Evolutionary conservation across 2,113 vertebrate genomes (phyloP).

Genomic region (Daubentonia madagascariensis): DNA sequence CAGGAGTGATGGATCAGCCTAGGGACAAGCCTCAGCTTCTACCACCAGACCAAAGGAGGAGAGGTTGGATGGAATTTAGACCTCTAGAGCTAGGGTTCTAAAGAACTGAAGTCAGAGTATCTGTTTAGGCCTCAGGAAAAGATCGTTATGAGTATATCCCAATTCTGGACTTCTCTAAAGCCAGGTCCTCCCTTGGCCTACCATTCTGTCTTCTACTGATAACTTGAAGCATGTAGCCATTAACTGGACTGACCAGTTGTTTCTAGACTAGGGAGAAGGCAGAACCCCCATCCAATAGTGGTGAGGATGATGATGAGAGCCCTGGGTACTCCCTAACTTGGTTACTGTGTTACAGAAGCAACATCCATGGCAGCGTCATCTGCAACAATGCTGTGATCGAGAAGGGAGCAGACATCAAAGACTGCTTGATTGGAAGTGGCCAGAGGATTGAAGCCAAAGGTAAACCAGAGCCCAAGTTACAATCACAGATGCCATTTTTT

Average conservation of each 20-base stretch:
- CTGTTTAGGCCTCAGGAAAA: background rate
- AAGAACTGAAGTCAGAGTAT: slow-evolving; percentile 29
- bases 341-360: slow-evolving; percentile 87
- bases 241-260: background rate
- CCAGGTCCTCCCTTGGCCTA: background rate
- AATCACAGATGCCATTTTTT: background rate
- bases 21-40: background rate
- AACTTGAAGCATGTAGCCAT: background rate
- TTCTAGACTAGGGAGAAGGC: background rate
- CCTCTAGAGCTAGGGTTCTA: background rate
- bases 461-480: slow-evolving; percentile 78
- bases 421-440: slow-evolving; percentile 94
- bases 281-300: background rate
- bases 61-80: background rate
- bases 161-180: background rate
- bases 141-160: background rate
- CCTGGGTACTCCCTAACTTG: background rate
- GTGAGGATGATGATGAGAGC: background rate
- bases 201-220: slow-evolving; percentile 24
- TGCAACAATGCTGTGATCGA: slow-evolving; percentile 93
- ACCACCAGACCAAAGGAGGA: background rate
- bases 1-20: background rate
- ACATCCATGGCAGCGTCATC: slow-evolving; percentile 94
- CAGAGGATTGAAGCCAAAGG: slow-evolving; percentile 92
- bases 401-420: slow-evolving; percentile 93